These are phyloP conservation scores for Mormyrus lacerda DNA, from an alignment of 2,113 vertebrate species.

Conservation along the genomic window DNA sequence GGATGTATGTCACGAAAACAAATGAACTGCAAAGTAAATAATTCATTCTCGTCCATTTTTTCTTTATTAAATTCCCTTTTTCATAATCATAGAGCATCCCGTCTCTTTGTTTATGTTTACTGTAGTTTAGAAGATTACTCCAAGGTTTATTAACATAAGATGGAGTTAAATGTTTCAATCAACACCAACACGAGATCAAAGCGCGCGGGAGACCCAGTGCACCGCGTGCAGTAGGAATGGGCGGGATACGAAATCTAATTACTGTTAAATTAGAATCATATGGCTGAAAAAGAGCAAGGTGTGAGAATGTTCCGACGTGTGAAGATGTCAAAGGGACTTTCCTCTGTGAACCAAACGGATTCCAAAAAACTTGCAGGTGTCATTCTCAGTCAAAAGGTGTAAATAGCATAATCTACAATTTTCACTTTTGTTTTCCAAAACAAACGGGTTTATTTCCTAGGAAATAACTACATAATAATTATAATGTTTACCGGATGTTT, in stretches of 20 bases:
- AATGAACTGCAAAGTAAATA: background rate
- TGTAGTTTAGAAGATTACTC: background rate
- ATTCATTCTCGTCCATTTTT: background rate
- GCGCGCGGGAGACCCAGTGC: slow-evolving; percentile 16
- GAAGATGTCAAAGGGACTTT: slow-evolving; percentile 25
- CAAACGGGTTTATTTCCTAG: background rate
- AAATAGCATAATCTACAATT: slow-evolving; percentile 26
- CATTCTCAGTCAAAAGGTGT: slow-evolving; percentile 31
- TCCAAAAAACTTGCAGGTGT: slow-evolving; percentile 35
- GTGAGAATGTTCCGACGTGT: slow-evolving; percentile 31
- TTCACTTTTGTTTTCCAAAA: slow-evolving; percentile 4
- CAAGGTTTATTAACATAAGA: slow-evolving; percentile 29
- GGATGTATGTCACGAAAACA: background rate
- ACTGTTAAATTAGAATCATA: slow-evolving; percentile 47
- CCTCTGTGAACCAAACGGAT: slow-evolving; percentile 23
- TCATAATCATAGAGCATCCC: background rate
- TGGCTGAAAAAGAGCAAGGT: slow-evolving; percentile 32
- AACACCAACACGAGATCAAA: slow-evolving; percentile 49
- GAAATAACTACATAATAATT: background rate
- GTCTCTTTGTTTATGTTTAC: background rate
- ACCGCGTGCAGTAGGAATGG: slow-evolving; percentile 27
- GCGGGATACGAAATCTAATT: slow-evolving; percentile 45
- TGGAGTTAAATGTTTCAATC: slow-evolving; percentile 40
- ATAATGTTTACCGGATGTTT: background rate
- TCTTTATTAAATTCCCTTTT: background rate